Base-by-base conservation (phyloP, 2,888 invertebrate species). In the Pristionchus arcanus region DNA sequence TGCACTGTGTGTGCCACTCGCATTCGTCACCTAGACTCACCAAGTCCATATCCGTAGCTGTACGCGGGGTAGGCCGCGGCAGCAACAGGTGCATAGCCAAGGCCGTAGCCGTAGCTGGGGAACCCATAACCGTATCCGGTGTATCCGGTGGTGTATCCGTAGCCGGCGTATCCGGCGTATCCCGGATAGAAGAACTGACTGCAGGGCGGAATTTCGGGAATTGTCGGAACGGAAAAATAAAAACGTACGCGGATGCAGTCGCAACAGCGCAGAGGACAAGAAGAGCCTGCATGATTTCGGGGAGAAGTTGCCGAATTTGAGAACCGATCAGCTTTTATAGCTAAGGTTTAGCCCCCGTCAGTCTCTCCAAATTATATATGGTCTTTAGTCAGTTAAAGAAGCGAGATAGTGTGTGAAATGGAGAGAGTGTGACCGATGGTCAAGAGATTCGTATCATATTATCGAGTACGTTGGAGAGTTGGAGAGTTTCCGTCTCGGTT, bases 221-320 rank as follows among this genome's bases (percentile, higher is more conserved):
- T 31, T 16, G 5, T 55, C 55, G 84, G 59, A 84, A 59, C 59
- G 42, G 9, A 25, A 84, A n/a, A 55, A 31, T 19, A 25, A 77
- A 66, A 66, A 66, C 86, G 66, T n/a, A 86, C 86, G 86, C 86
- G 19, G 86, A 86, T 31, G 86, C 66, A 25, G 86, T 42, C n/a
- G 86, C 86, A 28, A 66, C 66, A 55, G 66, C 37, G 28, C 86
- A 86, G 86, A 86, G 66, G n/a, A 86, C 25, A 42, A 86, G 37
- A 15, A 66, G 66, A 66, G 86, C 42, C 42, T 86, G 86, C 86
- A 86, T 86, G 63, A n/a, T 66, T 37, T 21, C 5, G 25, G n/a
- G n/a, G 71, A 77, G 25, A 13, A 77, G 25, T 77, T 31, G 71
- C 2, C 71, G 31, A 34, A 34, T 5, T n/a, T 19, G 77, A 49